These are phyloP conservation scores for Chloroclysta siterata DNA, from an alignment of 2,888 invertebrate species.

Conservation along the genomic window DNA sequence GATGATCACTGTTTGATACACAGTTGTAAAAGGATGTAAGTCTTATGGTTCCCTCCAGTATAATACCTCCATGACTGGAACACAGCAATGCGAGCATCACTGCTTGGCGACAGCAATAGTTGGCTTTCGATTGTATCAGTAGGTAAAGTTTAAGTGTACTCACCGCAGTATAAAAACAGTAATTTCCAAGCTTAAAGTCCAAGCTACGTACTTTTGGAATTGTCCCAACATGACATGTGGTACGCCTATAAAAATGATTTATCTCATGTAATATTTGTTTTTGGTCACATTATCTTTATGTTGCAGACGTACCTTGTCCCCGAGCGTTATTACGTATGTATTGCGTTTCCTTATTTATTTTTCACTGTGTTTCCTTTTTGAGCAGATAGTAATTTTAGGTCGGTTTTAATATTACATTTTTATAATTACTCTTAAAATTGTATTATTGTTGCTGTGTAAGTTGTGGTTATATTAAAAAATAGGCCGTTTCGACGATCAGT, in stretches of 20 bases:
- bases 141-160: neutral
- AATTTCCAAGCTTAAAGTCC: slow-evolving; percentile 22
- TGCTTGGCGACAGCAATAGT: too few species aligned
- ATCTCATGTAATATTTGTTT: slow-evolving; percentile 52
- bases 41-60: too few species aligned
- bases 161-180: slow-evolving; percentile 16
- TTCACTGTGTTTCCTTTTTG: neutral
- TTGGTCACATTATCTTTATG: slow-evolving; percentile 43
- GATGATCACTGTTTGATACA: too few species aligned
- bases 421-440: too few species aligned
- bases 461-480: too few species aligned
- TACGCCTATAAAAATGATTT: slow-evolving; percentile 53
- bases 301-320: slow-evolving; percentile 28
- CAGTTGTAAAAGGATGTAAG: too few species aligned
- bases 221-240: slow-evolving; percentile 45
- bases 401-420: too few species aligned
- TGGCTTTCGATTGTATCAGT: too few species aligned
- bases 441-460: too few species aligned
- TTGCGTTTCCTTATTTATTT: slow-evolving; percentile 17
- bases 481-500: too few species aligned
- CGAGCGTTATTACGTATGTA: slow-evolving; percentile 15
- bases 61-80: too few species aligned
- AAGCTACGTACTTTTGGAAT: slow-evolving; percentile 33
- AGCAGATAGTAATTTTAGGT: neutral
- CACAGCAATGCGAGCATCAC: too few species aligned